Evolutionary conservation across 2,888 invertebrate species (phyloP).

Genomic region (Rotaria socialis): DNA sequence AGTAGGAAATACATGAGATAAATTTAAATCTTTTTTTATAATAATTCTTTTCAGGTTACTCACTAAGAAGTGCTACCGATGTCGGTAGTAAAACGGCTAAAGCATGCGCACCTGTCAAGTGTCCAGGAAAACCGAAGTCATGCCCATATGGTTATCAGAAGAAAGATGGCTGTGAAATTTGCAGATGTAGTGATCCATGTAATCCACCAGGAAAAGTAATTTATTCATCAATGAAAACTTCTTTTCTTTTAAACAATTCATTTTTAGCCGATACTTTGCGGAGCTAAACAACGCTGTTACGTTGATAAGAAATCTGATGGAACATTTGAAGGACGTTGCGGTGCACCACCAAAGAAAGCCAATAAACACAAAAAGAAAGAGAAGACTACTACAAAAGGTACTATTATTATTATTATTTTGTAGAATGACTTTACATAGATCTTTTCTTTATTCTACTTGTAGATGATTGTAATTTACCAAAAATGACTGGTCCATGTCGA

Average conservation of each 20-base stretch:
- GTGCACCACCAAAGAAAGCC: not conserved
- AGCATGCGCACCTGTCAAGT: not conserved
- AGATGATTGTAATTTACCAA: not conserved
- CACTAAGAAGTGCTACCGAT: no score
- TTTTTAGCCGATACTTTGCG: not conserved
- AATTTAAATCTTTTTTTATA: not conserved
- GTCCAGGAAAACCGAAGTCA: not conserved
- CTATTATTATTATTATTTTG: no score
- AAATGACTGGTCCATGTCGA: not conserved
- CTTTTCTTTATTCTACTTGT: not conserved
- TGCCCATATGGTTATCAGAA: slow-evolving; percentile 22
- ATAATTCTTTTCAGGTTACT: not conserved
- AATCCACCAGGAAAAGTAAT: not conserved
- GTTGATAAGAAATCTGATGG: slow-evolving; percentile 12
- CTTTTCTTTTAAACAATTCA: no score
- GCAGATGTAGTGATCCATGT: slow-evolving; percentile 27
- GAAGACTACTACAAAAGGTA: not conserved
- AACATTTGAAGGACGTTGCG: slow-evolving; percentile 5
- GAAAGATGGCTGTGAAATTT: not conserved
- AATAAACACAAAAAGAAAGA: not conserved
- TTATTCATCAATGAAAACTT: not conserved
- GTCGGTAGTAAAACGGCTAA: not conserved
- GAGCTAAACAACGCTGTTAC: not conserved
- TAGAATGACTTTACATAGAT: no score
- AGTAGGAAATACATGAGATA: not conserved